phyloP scores from a whole-genome alignment of 2,888 invertebrate species.

The Euplagia quadripunctaria region DNA sequence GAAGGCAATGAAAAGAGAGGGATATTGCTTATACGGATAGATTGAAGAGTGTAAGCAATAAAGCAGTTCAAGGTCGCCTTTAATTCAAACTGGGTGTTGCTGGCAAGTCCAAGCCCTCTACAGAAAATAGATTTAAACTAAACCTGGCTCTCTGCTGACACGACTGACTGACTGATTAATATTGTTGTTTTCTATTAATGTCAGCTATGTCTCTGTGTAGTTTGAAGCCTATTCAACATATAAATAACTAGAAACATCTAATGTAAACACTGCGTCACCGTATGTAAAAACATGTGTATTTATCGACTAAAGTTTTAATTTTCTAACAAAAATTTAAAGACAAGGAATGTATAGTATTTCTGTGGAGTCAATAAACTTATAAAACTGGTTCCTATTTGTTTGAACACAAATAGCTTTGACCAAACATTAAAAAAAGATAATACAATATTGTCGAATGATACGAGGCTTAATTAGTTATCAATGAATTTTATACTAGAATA shows the following conservation, averaged over 20 bases:
- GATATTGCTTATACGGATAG: no score
- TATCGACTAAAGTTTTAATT: conserved; percentile 54
- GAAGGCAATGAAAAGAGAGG: no score
- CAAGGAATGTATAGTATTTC: conserved; percentile 71
- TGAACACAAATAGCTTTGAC: conserved; percentile 80
- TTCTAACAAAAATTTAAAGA: conserved; percentile 59
- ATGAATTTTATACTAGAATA: conserved; percentile 32
- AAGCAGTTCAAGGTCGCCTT: no score
- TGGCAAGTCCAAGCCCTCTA: neutral
- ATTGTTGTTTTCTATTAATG: no score
- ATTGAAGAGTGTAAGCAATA: no score
- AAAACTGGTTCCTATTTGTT: conserved; percentile 82
- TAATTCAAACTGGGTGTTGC: neutral
- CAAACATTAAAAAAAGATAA: conserved; percentile 60
- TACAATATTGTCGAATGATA: conserved; percentile 47
- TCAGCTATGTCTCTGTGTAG: neutral
- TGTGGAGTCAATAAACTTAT: conserved; percentile 83
- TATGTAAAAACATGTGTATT: conserved; percentile 34
- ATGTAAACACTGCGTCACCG: conserved; percentile 11
- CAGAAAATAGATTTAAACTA: no score
- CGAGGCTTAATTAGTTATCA: conserved; percentile 43
- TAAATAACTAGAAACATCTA: neutral
- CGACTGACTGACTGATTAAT: no score
- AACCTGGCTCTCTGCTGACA: no score
- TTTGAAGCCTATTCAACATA: neutral